Conservation (phyloP, 2,888 invertebrate species). For the Trissoscelio sp. region DNA sequence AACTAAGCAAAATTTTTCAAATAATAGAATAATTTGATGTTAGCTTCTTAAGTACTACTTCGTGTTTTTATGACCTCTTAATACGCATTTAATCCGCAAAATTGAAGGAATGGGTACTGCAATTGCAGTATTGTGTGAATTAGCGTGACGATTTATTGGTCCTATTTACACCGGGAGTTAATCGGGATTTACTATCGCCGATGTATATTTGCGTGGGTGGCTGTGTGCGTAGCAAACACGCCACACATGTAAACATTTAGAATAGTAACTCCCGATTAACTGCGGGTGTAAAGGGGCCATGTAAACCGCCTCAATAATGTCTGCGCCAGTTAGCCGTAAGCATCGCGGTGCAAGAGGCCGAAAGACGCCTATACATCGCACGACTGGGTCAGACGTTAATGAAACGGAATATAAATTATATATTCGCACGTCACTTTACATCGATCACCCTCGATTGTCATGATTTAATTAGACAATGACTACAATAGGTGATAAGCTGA, state of each 20-base stretch:
- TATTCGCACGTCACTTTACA: conserved; percentile 14
- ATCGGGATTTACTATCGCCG: conserved; percentile 45
- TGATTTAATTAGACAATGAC: conserved; percentile 3
- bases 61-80: not conserved
- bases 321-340: conserved; percentile 9
- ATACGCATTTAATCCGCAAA: conserved; percentile 1
- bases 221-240: conserved; percentile 5
- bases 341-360: not conserved
- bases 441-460: not conserved
- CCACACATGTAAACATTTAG: conserved; percentile 31
- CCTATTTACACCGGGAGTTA: conserved; percentile 44
- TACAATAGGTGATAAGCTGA: not conserved
- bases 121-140: not conserved
- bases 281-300: conserved; percentile 34
- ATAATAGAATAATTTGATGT: no score
- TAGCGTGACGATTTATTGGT: conserved; percentile 29
- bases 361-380: not conserved
- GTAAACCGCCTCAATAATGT: conserved; percentile 33
- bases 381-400: conserved; percentile 17
- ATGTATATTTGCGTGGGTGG: conserved; percentile 23
- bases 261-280: conserved; percentile 51
- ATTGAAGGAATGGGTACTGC: not conserved
- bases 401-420: conserved; percentile 24
- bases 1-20: no score
- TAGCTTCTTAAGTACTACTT: no score